Evolutionary conservation across 2,888 invertebrate genomes (phyloP).

Genomic region (Acleris literana): DNA sequence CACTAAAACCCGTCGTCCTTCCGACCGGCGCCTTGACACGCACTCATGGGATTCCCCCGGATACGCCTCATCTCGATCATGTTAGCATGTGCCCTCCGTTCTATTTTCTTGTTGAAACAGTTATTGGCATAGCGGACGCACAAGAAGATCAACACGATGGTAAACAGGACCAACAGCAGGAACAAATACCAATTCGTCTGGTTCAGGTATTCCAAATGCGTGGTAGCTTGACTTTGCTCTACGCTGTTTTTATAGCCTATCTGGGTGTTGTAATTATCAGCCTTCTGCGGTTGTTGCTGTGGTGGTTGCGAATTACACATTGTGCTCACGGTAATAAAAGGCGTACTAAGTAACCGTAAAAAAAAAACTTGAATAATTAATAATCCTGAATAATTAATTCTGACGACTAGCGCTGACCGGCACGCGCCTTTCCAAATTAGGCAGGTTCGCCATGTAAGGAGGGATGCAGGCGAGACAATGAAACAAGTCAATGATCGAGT

Average conservation of each 20-base stretch:
- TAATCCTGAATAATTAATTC: not conserved
- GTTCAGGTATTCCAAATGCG: not conserved
- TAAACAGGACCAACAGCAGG: not conserved
- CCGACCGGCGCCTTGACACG: not conserved
- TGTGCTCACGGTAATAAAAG: not conserved
- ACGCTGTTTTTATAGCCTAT: not conserved
- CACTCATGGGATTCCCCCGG: no score
- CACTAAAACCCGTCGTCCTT: not conserved
- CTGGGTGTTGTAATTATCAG: slow-evolving; percentile 4
- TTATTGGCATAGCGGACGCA: slow-evolving; percentile 11
- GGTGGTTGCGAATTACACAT: slow-evolving; percentile 3
- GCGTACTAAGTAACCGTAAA: not conserved
- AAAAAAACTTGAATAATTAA: not conserved
- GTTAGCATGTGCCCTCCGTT: slow-evolving; percentile 7
- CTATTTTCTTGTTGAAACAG: slow-evolving; percentile 6
- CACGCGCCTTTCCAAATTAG: not conserved
- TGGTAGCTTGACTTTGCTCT: not conserved
- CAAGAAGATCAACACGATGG: not conserved
- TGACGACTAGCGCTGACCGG: not conserved
- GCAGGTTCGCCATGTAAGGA: slow-evolving; percentile 5
- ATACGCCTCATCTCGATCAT: slow-evolving; percentile 14
- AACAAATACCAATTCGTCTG: slow-evolving; percentile 10
- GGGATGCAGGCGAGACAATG: not conserved
- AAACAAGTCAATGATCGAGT: no score
- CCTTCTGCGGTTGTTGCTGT: not conserved